These are phyloP conservation scores for Syngnathus scovelli DNA, from an alignment of 2,113 vertebrate genomes.

Conservation along the genomic window DNA sequence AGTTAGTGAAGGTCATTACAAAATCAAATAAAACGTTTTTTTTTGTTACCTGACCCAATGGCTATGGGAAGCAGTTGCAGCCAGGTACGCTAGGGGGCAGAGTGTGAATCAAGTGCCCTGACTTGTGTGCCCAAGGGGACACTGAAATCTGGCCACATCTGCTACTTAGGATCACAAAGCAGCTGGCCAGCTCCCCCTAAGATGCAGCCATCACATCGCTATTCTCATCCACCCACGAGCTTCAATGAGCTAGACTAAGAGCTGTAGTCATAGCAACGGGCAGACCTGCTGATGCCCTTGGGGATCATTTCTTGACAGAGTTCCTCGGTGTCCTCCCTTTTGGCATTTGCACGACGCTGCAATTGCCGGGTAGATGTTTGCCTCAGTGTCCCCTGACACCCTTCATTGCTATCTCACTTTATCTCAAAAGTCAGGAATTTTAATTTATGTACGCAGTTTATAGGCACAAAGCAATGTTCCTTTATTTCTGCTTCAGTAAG, in stretches of 20 bases:
- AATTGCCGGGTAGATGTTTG: constrained; percentile 28
- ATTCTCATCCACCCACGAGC: constrained; percentile 58
- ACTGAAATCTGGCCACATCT: constrained; percentile 32
- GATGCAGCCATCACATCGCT: constrained; percentile 40
- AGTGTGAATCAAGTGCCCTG: constrained; percentile 28
- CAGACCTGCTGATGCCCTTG: constrained; percentile 58
- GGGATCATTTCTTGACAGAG: constrained; percentile 64
- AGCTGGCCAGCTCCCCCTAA: constrained; percentile 15
- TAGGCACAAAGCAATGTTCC: constrained; percentile 8
- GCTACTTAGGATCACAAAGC: constrained; percentile 27
- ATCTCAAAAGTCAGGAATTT: constrained; percentile 27
- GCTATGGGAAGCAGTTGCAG: constrained; percentile 15
- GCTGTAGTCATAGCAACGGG: constrained; percentile 68
- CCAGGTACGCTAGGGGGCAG: constrained; percentile 5
- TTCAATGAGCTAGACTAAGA: constrained; percentile 15
- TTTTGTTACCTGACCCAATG: constrained; percentile 16
- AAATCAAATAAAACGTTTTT: not conserved
- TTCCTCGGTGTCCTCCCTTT: constrained; percentile 51
- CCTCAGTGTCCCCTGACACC: constrained; percentile 25
- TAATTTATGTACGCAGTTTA: constrained; percentile 9
- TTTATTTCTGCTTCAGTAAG: constrained; percentile 10
- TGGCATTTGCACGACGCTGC: constrained; percentile 5
- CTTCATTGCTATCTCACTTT: constrained; percentile 15
- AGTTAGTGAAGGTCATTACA: constrained; percentile 30
- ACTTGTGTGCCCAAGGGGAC: constrained; percentile 35